These are phyloP conservation scores for Oedothorax gibbosus DNA, from an alignment of 1,140 invertebrate species.

Conservation along the genomic window DNA sequence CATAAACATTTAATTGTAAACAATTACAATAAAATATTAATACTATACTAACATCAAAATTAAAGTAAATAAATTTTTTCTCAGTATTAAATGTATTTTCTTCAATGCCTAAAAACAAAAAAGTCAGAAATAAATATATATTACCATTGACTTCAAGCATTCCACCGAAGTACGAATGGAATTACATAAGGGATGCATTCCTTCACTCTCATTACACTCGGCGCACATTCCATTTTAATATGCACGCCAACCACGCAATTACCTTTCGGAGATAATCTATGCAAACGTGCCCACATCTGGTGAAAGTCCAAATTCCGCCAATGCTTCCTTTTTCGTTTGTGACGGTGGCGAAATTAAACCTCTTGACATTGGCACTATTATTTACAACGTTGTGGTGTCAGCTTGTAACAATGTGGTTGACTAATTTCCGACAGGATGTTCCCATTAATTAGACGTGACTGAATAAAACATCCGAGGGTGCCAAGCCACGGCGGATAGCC, in stretches of 20 bases:
- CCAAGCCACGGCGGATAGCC: too few species aligned
- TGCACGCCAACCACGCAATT: constrained; percentile 11
- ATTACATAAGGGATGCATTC: too few species aligned
- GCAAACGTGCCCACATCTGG: constrained; percentile 16
- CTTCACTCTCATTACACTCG: too few species aligned
- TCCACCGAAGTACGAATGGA: too few species aligned
- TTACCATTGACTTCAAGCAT: too few species aligned
- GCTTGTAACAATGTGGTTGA: constrained; percentile 33
- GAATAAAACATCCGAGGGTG: constrained; percentile 23
- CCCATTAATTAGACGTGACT: constrained; percentile 40
- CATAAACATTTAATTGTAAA: too few species aligned
- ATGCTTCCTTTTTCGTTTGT: background rate
- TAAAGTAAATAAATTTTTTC: too few species aligned
- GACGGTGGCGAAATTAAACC: constrained; percentile 31
- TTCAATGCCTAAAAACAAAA: too few species aligned
- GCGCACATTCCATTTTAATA: background rate
- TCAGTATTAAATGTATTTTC: too few species aligned
- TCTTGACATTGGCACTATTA: constrained; percentile 42
- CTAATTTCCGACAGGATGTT: constrained; percentile 41
- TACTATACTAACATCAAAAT: too few species aligned
- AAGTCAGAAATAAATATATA: too few species aligned
- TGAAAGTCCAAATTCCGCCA: background rate
- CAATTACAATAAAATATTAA: too few species aligned
- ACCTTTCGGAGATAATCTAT: constrained; percentile 15
- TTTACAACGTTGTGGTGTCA: constrained; percentile 18